These are phyloP conservation scores for Puffinus mauretanicus DNA, from an alignment of 2,113 vertebrate species.

Conservation along the genomic window DNA sequence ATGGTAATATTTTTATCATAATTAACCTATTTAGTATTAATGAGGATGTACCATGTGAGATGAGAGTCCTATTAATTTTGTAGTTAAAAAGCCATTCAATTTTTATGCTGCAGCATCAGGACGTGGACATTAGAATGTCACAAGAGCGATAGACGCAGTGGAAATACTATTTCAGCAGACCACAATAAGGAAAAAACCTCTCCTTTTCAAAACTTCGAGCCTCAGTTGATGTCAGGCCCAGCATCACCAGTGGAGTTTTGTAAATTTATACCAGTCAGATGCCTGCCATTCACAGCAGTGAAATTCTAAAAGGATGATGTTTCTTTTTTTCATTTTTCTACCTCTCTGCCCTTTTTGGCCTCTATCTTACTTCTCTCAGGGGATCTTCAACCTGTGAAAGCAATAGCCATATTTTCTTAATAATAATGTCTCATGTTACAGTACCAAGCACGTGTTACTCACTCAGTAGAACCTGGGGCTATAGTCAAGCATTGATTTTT, in stretches of 20 bases:
- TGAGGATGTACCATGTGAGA: neutral
- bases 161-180: neutral
- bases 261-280: neutral
- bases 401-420: neutral
- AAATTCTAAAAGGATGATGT: neutral
- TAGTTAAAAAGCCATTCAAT: neutral
- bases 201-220: neutral
- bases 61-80: neutral
- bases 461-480: neutral
- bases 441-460: rapidly evolving
- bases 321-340: neutral
- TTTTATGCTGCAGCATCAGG: neutral
- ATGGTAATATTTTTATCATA: neutral
- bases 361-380: neutral
- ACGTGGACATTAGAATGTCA: neutral
- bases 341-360: neutral
- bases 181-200: neutral
- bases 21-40: constrained; percentile 1
- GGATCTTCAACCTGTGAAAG: neutral
- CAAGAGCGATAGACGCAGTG: neutral
- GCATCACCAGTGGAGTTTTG: neutral
- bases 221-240: neutral
- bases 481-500: neutral
- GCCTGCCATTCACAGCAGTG: neutral
- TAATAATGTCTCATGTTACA: neutral